These are phyloP conservation scores for Eretmochelys imbricata DNA, from an alignment of 2,113 vertebrate genomes.

Conservation along the genomic window DNA sequence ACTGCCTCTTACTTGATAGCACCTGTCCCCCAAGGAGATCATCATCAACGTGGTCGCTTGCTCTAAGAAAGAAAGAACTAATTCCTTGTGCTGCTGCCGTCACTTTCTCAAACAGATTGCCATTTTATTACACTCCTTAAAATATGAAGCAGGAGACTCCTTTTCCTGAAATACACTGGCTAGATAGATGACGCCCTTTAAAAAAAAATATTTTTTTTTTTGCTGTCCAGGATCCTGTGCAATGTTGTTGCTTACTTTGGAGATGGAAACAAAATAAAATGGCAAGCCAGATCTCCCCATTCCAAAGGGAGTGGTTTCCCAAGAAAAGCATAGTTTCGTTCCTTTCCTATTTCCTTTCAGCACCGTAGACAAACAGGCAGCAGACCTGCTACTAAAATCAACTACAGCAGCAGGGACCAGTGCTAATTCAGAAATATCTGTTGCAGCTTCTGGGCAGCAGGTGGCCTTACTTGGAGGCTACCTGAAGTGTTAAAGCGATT, in stretches of 20 bases:
- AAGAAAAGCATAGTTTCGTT: slow-evolving; percentile 80
- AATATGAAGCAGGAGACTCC: slow-evolving; percentile 67
- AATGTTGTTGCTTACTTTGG: slow-evolving; percentile 79
- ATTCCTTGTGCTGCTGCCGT: slow-evolving; percentile 23
- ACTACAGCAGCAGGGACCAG: slow-evolving; percentile 10
- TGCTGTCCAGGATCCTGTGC: slow-evolving; percentile 65
- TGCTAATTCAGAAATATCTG: background rate
- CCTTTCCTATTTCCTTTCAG: slow-evolving; percentile 77
- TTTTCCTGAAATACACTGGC: slow-evolving; percentile 67
- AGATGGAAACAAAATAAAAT: slow-evolving; percentile 75
- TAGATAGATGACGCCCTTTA: slow-evolving; percentile 75
- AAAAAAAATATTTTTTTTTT: slow-evolving; percentile 57
- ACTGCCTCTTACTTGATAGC: slow-evolving; percentile 55
- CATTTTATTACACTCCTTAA: slow-evolving; percentile 70
- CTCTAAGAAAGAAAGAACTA: slow-evolving; percentile 64
- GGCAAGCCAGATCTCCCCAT: slow-evolving; percentile 77
- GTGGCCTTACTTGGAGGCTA: background rate
- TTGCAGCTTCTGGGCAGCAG: background rate
- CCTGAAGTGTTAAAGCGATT: background rate
- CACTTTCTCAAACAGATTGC: slow-evolving; percentile 55
- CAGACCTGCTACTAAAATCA: slow-evolving; percentile 15
- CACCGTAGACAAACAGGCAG: slow-evolving; percentile 55
- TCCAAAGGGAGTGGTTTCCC: slow-evolving; percentile 84
- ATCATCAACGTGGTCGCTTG: slow-evolving; percentile 43
- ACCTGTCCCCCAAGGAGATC: slow-evolving; percentile 34